These are phyloP conservation scores for Lottia scabra DNA, from an alignment of 2,888 invertebrate genomes.

Conservation along the genomic window DNA sequence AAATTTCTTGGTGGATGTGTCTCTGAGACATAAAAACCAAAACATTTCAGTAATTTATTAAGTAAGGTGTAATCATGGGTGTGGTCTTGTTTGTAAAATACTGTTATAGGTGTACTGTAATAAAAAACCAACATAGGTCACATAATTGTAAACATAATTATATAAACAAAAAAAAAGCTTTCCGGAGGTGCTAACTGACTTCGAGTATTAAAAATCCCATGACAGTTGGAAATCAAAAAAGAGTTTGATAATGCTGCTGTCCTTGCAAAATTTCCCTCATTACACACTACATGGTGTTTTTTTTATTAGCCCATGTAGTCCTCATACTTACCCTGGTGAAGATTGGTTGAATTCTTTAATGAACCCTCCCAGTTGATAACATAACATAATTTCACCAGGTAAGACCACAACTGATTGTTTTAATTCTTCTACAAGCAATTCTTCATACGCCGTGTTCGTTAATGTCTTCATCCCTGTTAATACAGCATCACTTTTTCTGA, in stretches of 20 bases:
- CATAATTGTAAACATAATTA: too few species aligned
- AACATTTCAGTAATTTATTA: conserved; percentile 53
- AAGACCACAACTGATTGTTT: neutral
- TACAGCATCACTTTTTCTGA: conserved; percentile 11
- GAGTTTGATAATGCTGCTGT: too few species aligned
- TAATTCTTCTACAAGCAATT: conserved; percentile 16
- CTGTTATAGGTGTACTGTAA: conserved; percentile 38
- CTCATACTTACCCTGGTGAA: neutral
- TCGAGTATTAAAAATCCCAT: too few species aligned
- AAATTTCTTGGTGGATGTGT: conserved; percentile 51
- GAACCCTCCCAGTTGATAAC: conserved; percentile 7
- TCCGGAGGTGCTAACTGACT: too few species aligned
- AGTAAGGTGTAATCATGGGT: conserved; percentile 42
- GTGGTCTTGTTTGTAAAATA: conserved; percentile 55
- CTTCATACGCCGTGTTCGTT: conserved; percentile 32
- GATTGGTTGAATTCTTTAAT: neutral
- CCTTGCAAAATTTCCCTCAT: too few species aligned
- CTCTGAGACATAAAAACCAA: conserved; percentile 51
- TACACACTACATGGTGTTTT: too few species aligned
- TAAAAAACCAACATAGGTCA: too few species aligned
- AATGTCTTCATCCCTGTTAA: conserved; percentile 26
- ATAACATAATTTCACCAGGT: conserved; percentile 5
- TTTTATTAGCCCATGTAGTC: neutral
- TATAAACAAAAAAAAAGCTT: too few species aligned
- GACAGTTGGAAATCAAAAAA: too few species aligned